Base-by-base conservation (phyloP, 2,113 vertebrate genomes). In the Heliornis fulica region DNA sequence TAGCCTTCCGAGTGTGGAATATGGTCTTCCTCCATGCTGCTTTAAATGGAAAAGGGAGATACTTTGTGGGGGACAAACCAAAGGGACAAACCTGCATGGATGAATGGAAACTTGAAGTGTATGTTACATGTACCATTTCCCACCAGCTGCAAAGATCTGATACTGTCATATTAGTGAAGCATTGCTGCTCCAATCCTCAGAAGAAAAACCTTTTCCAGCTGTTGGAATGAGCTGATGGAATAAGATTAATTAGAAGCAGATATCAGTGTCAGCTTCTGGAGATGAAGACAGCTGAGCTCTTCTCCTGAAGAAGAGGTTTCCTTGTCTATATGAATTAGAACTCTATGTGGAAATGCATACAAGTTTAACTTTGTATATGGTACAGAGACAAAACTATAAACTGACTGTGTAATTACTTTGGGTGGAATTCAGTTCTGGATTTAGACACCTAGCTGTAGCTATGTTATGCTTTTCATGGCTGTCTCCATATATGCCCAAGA, bases 161-260 rank as follows among this genome's bases (percentile, higher is more conserved):
- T 41, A 43, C 10, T 50, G n/a, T 43, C 90, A 77, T 46, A 40
- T 63, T 40, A 89, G 38, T 66, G 63, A 92, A 92, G 18, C 43
- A 59, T 63, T 65, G 45, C 32, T 93, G 32, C 26, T 88, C 74
- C 71, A 88, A 0, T 64, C 43, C 8, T 87, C 3, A 5, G 50
- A 76, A 95, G 17, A n/a, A 87, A 94, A 93, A 64, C 46, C 17
- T n/a, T 85, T 94, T 91, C 66, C 85, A 96, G 85, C 57, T 94
- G 82, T 83, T 91, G 53, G 34, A 75, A 93, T 51, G 65, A 96
- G 45, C 21, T 76, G 74, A 76, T 83, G n/a, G 88, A 91, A 45
- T 85, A 87, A 54, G 61, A 92, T 90, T 92, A 84, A 94, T 96
- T 79, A 83, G 66, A 93, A 69, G 22, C 59, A 90, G 82, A 72